These are phyloP conservation scores for Phthorimaea operculella DNA, from an alignment of 1,140 invertebrate species.

Conservation along the genomic window DNA sequence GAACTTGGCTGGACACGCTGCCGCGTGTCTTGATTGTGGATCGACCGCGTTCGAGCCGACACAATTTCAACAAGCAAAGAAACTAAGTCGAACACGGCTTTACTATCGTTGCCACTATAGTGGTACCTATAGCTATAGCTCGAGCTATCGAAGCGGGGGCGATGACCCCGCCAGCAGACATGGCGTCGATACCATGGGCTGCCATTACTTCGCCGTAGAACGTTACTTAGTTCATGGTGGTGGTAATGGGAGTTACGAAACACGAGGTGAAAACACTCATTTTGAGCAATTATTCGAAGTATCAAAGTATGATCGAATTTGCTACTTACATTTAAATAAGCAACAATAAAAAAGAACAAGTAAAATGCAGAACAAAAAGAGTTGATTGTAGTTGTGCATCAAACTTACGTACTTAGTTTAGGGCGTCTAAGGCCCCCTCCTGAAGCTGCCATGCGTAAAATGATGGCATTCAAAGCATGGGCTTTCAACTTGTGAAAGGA, in stretches of 20 bases:
- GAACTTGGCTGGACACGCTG: no score
- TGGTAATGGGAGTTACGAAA: no score
- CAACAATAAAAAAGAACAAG: no score
- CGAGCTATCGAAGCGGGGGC: constrained; percentile 31
- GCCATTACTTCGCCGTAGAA: constrained; percentile 18
- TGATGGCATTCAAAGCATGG: not conserved
- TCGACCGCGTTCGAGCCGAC: not conserved
- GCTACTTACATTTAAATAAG: no score
- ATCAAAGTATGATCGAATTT: no score
- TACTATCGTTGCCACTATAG: no score
- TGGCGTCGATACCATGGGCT: constrained; percentile 37
- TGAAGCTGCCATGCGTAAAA: constrained; percentile 11
- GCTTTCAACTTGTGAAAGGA: constrained; percentile 3
- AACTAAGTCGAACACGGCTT: constrained; percentile 10
- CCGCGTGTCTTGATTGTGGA: no score
- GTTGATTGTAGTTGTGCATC: no score
- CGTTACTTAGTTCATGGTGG: not conserved
- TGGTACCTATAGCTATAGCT: constrained; percentile 27
- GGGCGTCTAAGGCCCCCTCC: not conserved
- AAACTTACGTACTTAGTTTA: not conserved
- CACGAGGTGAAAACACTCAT: no score
- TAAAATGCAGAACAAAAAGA: no score
- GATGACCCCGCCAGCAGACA: constrained; percentile 41
- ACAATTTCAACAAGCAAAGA: constrained; percentile 18
- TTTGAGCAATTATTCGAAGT: no score